Evolutionary conservation across 2,797 vertebrate genomes (phyloP), one percentile per base, ranked within the genome.

Genomic region (Chiroxiphia lanceolata): DNA sequence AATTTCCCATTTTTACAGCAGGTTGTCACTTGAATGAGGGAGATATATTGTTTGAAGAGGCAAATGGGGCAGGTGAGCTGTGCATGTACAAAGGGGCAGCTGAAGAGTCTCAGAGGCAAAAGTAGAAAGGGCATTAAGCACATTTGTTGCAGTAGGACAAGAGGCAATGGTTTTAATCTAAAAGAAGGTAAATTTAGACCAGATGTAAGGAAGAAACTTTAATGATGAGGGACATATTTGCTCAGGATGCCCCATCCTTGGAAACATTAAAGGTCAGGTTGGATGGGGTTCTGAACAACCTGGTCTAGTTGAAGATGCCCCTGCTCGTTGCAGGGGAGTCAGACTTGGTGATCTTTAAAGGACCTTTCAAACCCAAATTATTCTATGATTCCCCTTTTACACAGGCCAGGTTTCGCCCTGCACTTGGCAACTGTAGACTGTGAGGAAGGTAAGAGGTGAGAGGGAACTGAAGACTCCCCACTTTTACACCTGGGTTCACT

Each of bases 251-350:
- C 47, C 17, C 13, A 23, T 38, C 38, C 18, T 16, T 53, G 50
- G 27, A 36, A 72, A 72, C 11, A 12, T 7, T 23, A 11, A 6
- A 9, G 54, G 11, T 6, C 27, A 14, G 10, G 3, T 8, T 60
- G 36, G 11, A 18, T 0, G 1, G 25, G 13, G 7, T 6, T 56
- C 34, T 56, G 42, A 69, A n/a, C 10, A 18, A 5, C 6, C 21
- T 59, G 20, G 0, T 51, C 1, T 14, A 16, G 4, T 9, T 38
- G 44, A 12, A 68, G 27, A 7, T 36, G 34, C 47, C 45, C 20
- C 13, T 57, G 42, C 5, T n/a, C 1, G 0, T 8, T 17, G n/a
- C 21, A 38, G 16, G 26, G 15, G 4, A 1, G 5, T 31, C 47
- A 7, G 19, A 27, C 16, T 29, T 8, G 3, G 9, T 44, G 45